Base-by-base conservation (phyloP, 1,140 invertebrate species). In the Zaprionus tsacasi region DNA sequence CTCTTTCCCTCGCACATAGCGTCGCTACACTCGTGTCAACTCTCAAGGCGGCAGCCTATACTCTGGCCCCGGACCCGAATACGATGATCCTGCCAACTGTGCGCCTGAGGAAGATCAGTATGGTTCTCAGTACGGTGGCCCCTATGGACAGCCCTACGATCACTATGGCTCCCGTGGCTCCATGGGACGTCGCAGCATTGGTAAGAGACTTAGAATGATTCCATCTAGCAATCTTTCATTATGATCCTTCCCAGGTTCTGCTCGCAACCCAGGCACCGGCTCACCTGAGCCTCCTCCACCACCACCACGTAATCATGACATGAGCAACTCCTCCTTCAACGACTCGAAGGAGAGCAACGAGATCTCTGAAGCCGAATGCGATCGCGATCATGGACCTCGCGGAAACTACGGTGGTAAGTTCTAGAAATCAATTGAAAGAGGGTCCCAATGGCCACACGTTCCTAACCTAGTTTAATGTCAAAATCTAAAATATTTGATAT, bases 341-440 rank as follows among this genome's bases (percentile, higher is more conserved):
- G 96, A 97, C 91, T 97, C 96, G 90, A 98, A 97, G 93, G 97
- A 97, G 90, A 97, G 97, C 93, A 98, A 98, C 93, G 97, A 98
- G 93, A 97, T 97, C 92, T 98, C 97, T 91, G 97, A 98, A 94
- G 97, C 97, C 81, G 97, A 98, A 93, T 98, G 97, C 93, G 97
- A 98, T 93, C 96, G 96, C 76, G 96, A 96, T 91, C 95, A 96
- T 95, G 83, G 94, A 96, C 86, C 95, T 94, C 93, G 93, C 78
- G 87, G 95, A 70, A 96, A 94, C 76, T 96, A 96, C 91, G 95
- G 95, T 82, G 96, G 96, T 96, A 92, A 95, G 94, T 94, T 79
- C 8, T 30, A 2, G 3, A 48, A 6, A 35, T 7, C 13, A n/a
- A 67, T 17, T 3, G 0, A 12, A 7, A 54, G 13, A 38, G 1